phyloP scores from a whole-genome alignment of 2,888 invertebrate genomes.

The Acleris laterana region DNA sequence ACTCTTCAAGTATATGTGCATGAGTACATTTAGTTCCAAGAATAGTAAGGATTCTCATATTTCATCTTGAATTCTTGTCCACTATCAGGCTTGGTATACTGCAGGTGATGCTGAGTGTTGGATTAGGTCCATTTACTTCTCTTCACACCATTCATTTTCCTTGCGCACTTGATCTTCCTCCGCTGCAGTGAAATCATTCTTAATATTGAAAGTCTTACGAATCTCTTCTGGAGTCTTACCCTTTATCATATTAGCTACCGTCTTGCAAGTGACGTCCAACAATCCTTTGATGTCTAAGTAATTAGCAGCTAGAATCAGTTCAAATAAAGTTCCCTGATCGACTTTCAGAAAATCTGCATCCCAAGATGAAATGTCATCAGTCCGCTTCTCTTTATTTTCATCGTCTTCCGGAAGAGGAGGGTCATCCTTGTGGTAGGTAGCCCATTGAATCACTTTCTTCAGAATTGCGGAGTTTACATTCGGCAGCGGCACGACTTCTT shows the following conservation, averaged over 20 bases:
- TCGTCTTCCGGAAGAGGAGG: conserved; percentile 98
- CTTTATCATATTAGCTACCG: conserved; percentile 99
- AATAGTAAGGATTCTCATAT: conserved; percentile 1
- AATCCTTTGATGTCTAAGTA: conserved; percentile 98
- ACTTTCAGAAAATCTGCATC: conserved; percentile 99
- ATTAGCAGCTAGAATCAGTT: conserved; percentile 98
- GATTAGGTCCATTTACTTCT: conserved; percentile 83
- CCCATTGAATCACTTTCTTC: conserved; percentile 97
- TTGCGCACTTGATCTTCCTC: conserved; percentile 99
- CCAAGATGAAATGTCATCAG: conserved; percentile 99
- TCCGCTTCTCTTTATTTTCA: conserved; percentile 98
- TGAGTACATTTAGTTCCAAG: background rate
- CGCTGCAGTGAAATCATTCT: conserved; percentile 97
- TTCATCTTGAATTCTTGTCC: conserved; percentile 3
- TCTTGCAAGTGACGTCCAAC: conserved; percentile 98
- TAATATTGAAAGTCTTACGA: conserved; percentile 97
- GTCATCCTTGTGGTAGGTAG: conserved; percentile 97
- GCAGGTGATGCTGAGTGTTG: background rate
- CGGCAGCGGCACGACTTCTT: conserved; percentile 97
- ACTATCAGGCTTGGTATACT: conserved; percentile 15
- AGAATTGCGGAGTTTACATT: conserved; percentile 99
- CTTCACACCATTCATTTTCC: conserved; percentile 97
- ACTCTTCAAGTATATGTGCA: too few relatives aligned
- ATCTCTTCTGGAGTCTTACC: conserved; percentile 99
- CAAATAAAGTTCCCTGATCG: conserved; percentile 98